Evolutionary conservation across 1,140 invertebrate species (phyloP).

Genomic region (Stegodyphus dumicola): DNA sequence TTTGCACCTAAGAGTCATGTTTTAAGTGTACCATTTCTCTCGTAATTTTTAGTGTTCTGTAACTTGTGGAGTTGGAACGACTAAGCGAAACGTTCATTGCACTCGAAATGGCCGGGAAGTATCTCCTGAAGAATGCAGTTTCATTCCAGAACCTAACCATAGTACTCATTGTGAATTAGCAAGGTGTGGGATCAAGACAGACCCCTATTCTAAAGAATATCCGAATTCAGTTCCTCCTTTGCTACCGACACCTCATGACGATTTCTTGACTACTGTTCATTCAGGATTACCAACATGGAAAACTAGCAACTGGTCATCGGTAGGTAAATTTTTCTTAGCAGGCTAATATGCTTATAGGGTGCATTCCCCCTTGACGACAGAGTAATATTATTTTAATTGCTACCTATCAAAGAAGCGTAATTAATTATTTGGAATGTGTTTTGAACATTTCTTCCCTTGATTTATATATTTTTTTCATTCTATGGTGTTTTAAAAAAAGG

Average conservation of each 20-base stretch:
- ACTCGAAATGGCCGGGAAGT: constrained; percentile 2
- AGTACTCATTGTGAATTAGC: constrained; percentile 4
- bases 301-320: constrained; percentile 46
- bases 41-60: constrained; percentile 56
- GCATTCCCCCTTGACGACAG: too few species aligned
- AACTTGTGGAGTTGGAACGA: constrained; percentile 56
- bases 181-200: background rate
- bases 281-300: constrained; percentile 3
- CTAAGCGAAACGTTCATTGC: constrained; percentile 33
- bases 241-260: constrained; percentile 8
- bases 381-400: too few species aligned
- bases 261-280: background rate
- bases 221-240: constrained; percentile 15
- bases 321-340: background rate
- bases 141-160: constrained; percentile 1
- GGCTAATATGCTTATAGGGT: too few species aligned
- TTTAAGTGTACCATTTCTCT: too few species aligned
- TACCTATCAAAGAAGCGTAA: too few species aligned
- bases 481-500: too few species aligned
- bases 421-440: too few species aligned
- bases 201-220: background rate
- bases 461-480: too few species aligned
- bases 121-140: constrained; percentile 22
- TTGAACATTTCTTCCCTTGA: too few species aligned
- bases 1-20: too few species aligned